These are phyloP conservation scores for Antedon bifida DNA, from an alignment of 35 echinoderm and acorn worm genomes.

Conservation along the genomic window DNA sequence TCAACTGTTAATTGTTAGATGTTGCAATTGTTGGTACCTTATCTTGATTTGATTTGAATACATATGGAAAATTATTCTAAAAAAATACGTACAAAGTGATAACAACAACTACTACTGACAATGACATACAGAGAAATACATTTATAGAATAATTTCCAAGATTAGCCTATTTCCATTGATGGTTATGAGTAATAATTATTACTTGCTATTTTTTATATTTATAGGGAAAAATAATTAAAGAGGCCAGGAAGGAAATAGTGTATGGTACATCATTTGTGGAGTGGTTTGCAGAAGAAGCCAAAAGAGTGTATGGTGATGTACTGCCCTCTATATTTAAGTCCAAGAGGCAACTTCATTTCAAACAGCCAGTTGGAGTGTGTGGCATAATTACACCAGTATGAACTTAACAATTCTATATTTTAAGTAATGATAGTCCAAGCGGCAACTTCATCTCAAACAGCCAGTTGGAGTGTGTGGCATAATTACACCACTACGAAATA, in stretches of 20 bases:
- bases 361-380: conserved; percentile 76
- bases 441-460: conserved; percentile 49
- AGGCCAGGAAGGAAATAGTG: conserved; percentile 64
- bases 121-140: no score
- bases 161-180: conserved; percentile 50
- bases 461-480: conserved; percentile 76
- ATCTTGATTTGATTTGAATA: no score
- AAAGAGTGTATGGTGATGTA: conserved; percentile 59
- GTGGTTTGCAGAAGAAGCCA: conserved; percentile 76
- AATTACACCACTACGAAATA: conserved; percentile 60
- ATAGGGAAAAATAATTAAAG: conserved; percentile 73
- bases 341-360: conserved; percentile 49
- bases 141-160: conserved; percentile 77
- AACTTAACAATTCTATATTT: not conserved
- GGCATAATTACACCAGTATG: conserved; percentile 83
- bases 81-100: no score
- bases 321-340: conserved; percentile 39
- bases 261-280: conserved; percentile 58
- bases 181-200: no score
- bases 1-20: no score
- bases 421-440: no score
- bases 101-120: no score
- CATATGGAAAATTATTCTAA: no score
- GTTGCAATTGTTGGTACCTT: no score
- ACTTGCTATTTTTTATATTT: not conserved